Evolutionary conservation across 2,797 vertebrate species (phyloP), one percentile per base, ranked within the genome.

Genomic region (Pogoniulus pusillus): DNA sequence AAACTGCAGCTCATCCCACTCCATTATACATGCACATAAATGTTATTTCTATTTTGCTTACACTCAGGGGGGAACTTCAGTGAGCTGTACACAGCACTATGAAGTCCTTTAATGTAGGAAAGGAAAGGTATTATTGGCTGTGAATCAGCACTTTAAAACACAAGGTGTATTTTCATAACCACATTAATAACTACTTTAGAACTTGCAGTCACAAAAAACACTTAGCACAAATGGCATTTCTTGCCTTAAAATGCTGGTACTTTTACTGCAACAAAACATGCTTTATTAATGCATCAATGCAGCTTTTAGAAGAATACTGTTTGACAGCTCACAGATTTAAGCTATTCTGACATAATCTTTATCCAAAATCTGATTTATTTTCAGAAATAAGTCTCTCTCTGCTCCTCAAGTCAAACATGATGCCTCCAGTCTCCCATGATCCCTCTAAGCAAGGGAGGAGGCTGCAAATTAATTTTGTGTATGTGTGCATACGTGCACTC

Each of bases 371-470:
- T 10, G 0, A 60, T 70, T 35, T 35, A 65, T 27, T 80, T 87
- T 69, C 58, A 14, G 1, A 63, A 82, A 68, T 63, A 74, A 49
- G 68, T 76, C 32, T 41, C 19, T 12, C n/a, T 16, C 65, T 60
- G 49, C 65, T 93, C 60, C 43, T 34, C 43, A 66, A 23, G 30
- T 70, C 51, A 45, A 83, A 73, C 83, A 68, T 20, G 53, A 70
- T 54, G 64, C 57, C 29, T 70, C 71, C 68, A 41, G 84, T 55
- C 82, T 82, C 37, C 16, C 62, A 17, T 71, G n/a, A 93, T 45
- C 69, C 83, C 90, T 77, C 47, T 9, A 76, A 93, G 90, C 86
- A 60, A 91, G 69, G 86, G 86, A 93, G 84, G 62, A 51, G 45
- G 54, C 65, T 4, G 9, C 82, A 37, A 66, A 51, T 49, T 93